These are phyloP conservation scores for Cheiracanthium punctorium DNA, from an alignment of 2,888 invertebrate species.

Conservation along the genomic window DNA sequence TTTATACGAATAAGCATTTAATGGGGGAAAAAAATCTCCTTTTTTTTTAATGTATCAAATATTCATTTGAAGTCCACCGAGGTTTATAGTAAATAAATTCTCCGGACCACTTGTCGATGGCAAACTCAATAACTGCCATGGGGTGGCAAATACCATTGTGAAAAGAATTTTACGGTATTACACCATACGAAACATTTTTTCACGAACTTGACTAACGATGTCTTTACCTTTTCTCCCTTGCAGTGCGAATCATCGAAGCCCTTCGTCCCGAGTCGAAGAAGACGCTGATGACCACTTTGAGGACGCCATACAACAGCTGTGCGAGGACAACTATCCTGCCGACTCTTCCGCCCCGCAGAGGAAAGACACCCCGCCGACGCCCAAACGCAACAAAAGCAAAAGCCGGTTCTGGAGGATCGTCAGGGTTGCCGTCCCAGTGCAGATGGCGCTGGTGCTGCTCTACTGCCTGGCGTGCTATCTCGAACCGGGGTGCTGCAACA, in stretches of 20 bases:
- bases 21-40: no score
- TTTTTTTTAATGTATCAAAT: no score
- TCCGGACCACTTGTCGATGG: no score
- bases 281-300: conserved; percentile 62
- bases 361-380: not conserved
- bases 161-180: not conserved
- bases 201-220: not conserved
- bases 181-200: not conserved
- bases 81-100: no score
- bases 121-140: no score
- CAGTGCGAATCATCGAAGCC: conserved; percentile 12
- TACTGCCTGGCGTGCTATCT: conserved; percentile 85
- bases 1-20: no score
- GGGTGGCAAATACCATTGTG: no score
- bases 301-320: conserved; percentile 44
- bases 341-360: not conserved
- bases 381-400: conserved; percentile 73
- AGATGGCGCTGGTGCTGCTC: conserved; percentile 84
- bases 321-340: not conserved
- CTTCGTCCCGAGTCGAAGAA: conserved; percentile 38
- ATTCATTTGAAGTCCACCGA: no score
- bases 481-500: conserved; percentile 86
- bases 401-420: conserved; percentile 85
- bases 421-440: conserved; percentile 82
- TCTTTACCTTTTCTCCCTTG: not conserved